These are phyloP conservation scores for Ericerus pela DNA, from an alignment of 1,140 invertebrate species.

Conservation along the genomic window DNA sequence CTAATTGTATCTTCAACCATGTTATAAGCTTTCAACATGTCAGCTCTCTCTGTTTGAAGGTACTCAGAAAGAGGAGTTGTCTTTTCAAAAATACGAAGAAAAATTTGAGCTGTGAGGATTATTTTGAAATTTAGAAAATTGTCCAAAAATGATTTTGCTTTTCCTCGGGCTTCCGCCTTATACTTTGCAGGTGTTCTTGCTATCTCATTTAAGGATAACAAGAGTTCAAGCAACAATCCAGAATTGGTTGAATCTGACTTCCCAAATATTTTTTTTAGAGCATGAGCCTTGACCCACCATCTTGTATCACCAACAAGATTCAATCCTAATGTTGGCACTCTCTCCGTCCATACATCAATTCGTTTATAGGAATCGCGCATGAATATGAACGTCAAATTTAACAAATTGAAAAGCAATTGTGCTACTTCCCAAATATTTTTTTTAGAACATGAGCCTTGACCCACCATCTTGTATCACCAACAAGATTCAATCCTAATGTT, in stretches of 20 bases:
- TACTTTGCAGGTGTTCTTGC: neutral
- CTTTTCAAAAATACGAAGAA: constrained; percentile 10
- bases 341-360: too few species aligned
- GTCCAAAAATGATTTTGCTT: neutral
- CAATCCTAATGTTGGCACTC: too few species aligned
- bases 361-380: too few species aligned
- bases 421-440: constrained; percentile 12
- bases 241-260: neutral
- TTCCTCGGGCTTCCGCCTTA: neutral
- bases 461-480: constrained; percentile 2
- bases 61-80: constrained; percentile 14
- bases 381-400: too few species aligned
- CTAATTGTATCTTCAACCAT: constrained; percentile 4
- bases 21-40: constrained; percentile 9
- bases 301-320: neutral
- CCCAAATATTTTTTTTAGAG: constrained; percentile 2
- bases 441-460: neutral
- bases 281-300: neutral
- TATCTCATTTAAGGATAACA: neutral
- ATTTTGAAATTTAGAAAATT: constrained; percentile 6
- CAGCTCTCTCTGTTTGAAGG: constrained; percentile 12
- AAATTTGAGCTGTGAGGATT: constrained; percentile 14
- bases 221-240: neutral
- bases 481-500: neutral
- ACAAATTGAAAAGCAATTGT: too few species aligned